phyloP scores from a whole-genome alignment of 2,888 invertebrate genomes.

The Latheticus oryzae region DNA sequence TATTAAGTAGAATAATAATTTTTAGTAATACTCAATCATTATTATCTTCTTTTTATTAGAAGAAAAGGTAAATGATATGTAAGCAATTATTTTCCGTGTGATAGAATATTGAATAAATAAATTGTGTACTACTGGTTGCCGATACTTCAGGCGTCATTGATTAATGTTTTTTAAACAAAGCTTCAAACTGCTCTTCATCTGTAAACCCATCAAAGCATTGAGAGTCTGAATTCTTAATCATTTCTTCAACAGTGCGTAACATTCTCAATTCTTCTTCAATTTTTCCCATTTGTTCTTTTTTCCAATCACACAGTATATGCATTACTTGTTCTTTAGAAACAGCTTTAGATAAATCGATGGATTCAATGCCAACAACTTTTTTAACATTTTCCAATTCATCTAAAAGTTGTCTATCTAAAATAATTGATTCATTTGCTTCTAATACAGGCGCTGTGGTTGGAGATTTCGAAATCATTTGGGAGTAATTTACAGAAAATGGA shows the following conservation, averaged over 20 bases:
- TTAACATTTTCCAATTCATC: constrained; percentile 52
- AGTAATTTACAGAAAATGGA: constrained; percentile 61
- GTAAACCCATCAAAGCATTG: constrained; percentile 46
- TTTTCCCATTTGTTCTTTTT: constrained; percentile 59
- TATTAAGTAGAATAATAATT: neutral
- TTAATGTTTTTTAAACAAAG: constrained; percentile 14
- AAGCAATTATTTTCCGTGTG: too few relatives aligned
- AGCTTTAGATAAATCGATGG: constrained; percentile 50
- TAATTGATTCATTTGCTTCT: constrained; percentile 36
- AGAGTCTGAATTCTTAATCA: constrained; percentile 55
- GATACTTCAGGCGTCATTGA: too few relatives aligned
- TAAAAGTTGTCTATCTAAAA: constrained; percentile 49
- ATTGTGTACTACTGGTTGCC: constrained; percentile 5
- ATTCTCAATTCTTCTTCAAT: constrained; percentile 59
- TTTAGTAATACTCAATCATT: neutral
- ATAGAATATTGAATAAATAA: neutral
- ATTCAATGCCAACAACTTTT: constrained; percentile 52
- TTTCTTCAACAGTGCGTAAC: constrained; percentile 58
- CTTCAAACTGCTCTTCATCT: constrained; percentile 15
- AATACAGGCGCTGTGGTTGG: constrained; percentile 23
- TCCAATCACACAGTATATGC: constrained; percentile 56
- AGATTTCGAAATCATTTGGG: constrained; percentile 52
- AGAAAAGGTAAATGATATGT: too few relatives aligned
- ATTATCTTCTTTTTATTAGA: too few relatives aligned
- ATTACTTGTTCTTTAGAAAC: constrained; percentile 55